These are phyloP conservation scores for Dendrolimus houi DNA, from an alignment of 2,888 invertebrate genomes.

Conservation along the genomic window DNA sequence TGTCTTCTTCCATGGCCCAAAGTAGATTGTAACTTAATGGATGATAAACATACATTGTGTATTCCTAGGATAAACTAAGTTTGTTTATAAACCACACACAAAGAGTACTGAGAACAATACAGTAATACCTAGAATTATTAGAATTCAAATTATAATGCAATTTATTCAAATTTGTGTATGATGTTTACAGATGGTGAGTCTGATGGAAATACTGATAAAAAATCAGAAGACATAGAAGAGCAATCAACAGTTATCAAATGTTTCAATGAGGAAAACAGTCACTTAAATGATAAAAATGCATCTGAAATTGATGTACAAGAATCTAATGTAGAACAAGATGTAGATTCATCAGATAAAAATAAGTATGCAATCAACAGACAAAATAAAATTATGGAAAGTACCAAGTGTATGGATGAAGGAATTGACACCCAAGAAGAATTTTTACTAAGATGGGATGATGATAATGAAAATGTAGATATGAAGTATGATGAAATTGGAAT, in stretches of 20 bases:
- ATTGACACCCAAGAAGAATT: slow-evolving; percentile 24
- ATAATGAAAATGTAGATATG: slow-evolving; percentile 17
- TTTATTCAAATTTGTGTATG: no score
- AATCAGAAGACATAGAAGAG: slow-evolving; percentile 4
- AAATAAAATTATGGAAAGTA: neutral
- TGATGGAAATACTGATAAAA: slow-evolving; percentile 1
- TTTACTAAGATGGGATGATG: slow-evolving; percentile 43
- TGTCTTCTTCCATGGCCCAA: no score
- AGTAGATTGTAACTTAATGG: no score
- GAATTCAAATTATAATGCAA: no score
- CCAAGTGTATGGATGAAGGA: neutral
- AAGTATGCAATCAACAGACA: no score
- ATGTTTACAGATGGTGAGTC: neutral
- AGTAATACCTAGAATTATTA: no score
- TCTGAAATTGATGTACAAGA: neutral
- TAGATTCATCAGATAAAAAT: neutral
- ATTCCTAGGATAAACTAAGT: no score
- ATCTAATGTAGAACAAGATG: neutral
- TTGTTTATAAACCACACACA: no score
- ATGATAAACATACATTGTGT: no score
- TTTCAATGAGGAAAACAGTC: neutral
- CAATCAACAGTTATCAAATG: neutral
- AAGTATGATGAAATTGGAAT: slow-evolving; percentile 9
- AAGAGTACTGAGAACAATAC: no score
- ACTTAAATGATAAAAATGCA: neutral